Evolutionary conservation across 2,888 invertebrate species (phyloP).

Genomic region (Platynereis dumerilii): DNA sequence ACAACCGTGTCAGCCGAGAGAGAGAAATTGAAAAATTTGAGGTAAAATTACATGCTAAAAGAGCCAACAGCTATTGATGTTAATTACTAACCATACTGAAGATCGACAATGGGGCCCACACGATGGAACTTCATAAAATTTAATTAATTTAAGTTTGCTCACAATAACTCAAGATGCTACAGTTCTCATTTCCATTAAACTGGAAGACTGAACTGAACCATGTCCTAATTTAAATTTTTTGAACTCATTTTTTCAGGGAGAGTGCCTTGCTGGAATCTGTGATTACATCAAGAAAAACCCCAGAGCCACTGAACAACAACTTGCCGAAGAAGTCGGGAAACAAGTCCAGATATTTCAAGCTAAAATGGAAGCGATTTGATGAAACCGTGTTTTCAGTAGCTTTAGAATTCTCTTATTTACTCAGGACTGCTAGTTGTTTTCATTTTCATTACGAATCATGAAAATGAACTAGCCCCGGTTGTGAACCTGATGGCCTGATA

Average conservation of each 20-base stretch:
- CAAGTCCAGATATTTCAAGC: slow-evolving; percentile 25
- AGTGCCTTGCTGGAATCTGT: slow-evolving; percentile 31
- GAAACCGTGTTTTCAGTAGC: not conserved
- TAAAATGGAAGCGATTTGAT: slow-evolving; percentile 27
- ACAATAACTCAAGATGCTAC: too few species aligned
- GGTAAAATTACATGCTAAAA: slow-evolving; percentile 2
- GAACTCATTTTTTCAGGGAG: slow-evolving; percentile 19
- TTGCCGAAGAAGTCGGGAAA: slow-evolving; percentile 26
- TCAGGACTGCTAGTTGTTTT: too few species aligned
- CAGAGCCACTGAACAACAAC: slow-evolving; percentile 28
- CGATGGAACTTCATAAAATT: too few species aligned
- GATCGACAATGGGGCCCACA: too few species aligned
- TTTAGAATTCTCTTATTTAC: slow-evolving; percentile 29
- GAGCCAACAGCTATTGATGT: not conserved
- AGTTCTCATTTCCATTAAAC: too few species aligned
- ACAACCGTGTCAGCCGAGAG: slow-evolving; percentile 43
- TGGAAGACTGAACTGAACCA: too few species aligned
- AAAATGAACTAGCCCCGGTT: too few species aligned
- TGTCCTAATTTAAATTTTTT: too few species aligned
- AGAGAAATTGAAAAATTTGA: slow-evolving; percentile 43
- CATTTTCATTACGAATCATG: too few species aligned
- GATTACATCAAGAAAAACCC: slow-evolving; percentile 34
- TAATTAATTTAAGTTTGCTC: too few species aligned
- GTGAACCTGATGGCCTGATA: too few species aligned
- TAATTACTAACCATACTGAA: not conserved